Percentiles rank a stretch among this genome's conserved stretches.
Conservation (phyloP, 2,797 vertebrate genomes). For the Melanotaenia maccullochi region DNA sequence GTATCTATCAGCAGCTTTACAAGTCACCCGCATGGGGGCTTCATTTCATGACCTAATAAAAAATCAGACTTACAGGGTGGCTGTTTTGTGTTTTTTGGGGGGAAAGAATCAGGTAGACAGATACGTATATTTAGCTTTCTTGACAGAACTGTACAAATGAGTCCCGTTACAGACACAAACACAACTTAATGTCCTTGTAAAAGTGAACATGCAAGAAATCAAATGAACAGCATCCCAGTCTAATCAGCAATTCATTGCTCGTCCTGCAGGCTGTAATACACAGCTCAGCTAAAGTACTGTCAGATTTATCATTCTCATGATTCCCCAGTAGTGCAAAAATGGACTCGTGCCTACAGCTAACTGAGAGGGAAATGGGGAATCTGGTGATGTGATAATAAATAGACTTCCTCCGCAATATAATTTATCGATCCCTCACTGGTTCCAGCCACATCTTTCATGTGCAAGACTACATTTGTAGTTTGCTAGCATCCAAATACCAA, state of each 20-base stretch:
- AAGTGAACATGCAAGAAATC: conserved; percentile 34
- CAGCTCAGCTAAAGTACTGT: conserved; percentile 53
- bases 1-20: conserved; percentile 39
- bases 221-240: conserved; percentile 44
- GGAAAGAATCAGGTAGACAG: conserved; percentile 18
- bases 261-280: conserved; percentile 54
- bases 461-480: conserved; percentile 51
- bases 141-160: conserved; percentile 27
- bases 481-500: conserved; percentile 33
- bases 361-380: conserved; percentile 46
- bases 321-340: conserved; percentile 59
- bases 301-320: conserved; percentile 66
- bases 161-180: conserved; percentile 43
- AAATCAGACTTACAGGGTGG: conserved; percentile 14
- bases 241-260: conserved; percentile 65
- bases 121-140: conserved; percentile 43
- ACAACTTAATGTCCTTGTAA: conserved; percentile 37
- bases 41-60: conserved; percentile 36
- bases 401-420: conserved; percentile 53
- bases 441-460: conserved; percentile 38
- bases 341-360: conserved; percentile 54
- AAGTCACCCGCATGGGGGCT: conserved; percentile 44
- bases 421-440: conserved; percentile 45
- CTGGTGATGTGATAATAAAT: conserved; percentile 67
- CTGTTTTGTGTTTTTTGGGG: conserved; percentile 15